Base-by-base conservation (phyloP, 2,888 invertebrate genomes). In the Osmoderma eremita region DNA sequence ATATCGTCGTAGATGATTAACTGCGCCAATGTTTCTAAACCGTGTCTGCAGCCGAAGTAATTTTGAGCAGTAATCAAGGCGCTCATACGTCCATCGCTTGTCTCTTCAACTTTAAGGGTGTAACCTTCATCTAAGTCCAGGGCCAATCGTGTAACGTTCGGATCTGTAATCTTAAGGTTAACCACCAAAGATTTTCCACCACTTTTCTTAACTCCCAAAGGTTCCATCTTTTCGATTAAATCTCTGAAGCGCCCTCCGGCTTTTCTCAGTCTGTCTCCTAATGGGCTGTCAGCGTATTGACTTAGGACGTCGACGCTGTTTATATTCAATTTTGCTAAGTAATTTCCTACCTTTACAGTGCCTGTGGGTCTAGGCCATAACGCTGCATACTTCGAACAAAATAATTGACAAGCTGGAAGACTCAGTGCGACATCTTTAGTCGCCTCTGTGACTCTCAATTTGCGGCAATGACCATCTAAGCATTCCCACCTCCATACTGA, bases 11-110 rank as follows among this genome's bases (percentile, higher is more conserved):
- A 90, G 2, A 91, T 85, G 41, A 91, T 86, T 18, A 91, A 79
- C 75, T 91, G 91, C 0, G 85, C 83, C 2, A 91, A 80, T 0
- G 91, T 90, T 81, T 91, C 91, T 54, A 91, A 75, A 0, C 86
- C 91, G 74, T 91, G 85, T 3, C 91, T 83, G 0, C 87, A 83
- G 0, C 92, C 92, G 75, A 90, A 91, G 80, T 88, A 91, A 1
- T 84, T 87, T 3, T 82, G 78, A 0, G 88, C 88, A 0, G 74
- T 78, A 63, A 92, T 85, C 12, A 84, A 84, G 0, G 85, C 88
- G 64, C 85, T 85, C 56, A 88, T 79, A 54, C 80, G 79, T n/a
- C 86, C 86, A 50, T 82, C 83, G 0, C 80, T 71, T 8, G 81
- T 77, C 50, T 84, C 81, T 0, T 80, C 72, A 0, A 87, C 79